phyloP scores from a whole-genome alignment of 2,888 invertebrate genomes.

The Maniola hyperantus region DNA sequence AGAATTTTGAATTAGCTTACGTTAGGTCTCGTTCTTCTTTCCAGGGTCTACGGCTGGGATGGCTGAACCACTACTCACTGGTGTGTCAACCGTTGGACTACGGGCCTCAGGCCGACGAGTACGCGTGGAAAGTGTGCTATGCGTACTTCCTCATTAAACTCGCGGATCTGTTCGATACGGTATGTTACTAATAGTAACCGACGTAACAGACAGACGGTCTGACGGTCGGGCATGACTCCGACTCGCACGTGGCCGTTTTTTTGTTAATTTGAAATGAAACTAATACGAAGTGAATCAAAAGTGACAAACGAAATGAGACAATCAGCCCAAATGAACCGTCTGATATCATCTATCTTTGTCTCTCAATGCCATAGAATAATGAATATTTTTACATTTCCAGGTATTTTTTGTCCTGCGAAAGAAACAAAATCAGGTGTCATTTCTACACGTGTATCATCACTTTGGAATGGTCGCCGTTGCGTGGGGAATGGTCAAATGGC shows the following conservation, averaged over 20 bases:
- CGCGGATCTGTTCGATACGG: slow-evolving; percentile 88
- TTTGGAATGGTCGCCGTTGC: slow-evolving; percentile 85
- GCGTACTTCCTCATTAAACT: slow-evolving; percentile 87
- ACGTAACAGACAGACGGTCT: too few species aligned
- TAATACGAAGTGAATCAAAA: too few species aligned
- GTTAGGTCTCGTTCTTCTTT: too few species aligned
- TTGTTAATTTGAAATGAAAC: too few species aligned
- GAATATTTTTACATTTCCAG: slow-evolving; percentile 45
- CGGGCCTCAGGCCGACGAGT: slow-evolving; percentile 82
- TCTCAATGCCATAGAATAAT: neutral
- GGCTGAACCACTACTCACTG: slow-evolving; percentile 84
- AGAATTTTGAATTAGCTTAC: too few species aligned
- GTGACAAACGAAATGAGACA: too few species aligned
- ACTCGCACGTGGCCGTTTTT: too few species aligned
- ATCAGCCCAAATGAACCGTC: too few species aligned
- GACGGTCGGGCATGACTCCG: too few species aligned
- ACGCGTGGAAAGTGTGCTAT: slow-evolving; percentile 83
- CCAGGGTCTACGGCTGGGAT: slow-evolving; percentile 80
- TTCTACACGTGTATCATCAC: slow-evolving; percentile 94
- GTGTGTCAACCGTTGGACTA: slow-evolving; percentile 88
- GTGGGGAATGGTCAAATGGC: slow-evolving; percentile 87
- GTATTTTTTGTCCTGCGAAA: slow-evolving; percentile 93
- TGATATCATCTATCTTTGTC: too few species aligned
- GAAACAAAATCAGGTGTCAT: slow-evolving; percentile 90
- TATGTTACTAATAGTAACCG: slow-evolving; percentile 54